Evolutionary conservation across 2,888 invertebrate genomes (phyloP).

Genomic region (Cerastoderma edule): DNA sequence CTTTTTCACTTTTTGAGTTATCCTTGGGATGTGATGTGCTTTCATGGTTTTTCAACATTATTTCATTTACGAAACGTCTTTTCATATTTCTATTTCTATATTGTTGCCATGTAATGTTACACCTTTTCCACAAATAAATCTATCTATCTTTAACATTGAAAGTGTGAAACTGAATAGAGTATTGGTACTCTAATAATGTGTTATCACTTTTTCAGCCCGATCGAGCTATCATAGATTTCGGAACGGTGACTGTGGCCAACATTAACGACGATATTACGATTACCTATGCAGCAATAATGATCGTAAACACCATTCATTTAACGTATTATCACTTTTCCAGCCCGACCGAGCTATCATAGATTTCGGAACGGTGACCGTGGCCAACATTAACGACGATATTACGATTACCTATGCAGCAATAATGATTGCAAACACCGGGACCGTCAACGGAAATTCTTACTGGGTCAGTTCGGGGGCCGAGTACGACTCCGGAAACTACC

Average conservation of each 20-base stretch:
- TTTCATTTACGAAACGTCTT: not conserved
- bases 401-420: constrained; percentile 76
- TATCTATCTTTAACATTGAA: no score
- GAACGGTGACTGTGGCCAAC: constrained; percentile 70
- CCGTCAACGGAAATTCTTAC: constrained; percentile 64
- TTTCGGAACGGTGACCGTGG: constrained; percentile 76
- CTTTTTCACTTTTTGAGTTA: no score
- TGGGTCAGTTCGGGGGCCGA: constrained; percentile 83
- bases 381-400: constrained; percentile 33
- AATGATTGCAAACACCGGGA: constrained; percentile 67
- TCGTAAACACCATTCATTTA: constrained; percentile 64
- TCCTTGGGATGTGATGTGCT: not conserved
- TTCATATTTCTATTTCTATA: not conserved
- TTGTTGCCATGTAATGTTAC: not conserved
- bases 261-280: constrained; percentile 60
- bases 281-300: constrained; percentile 76
- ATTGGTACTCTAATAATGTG: not conserved
- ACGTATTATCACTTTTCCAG: constrained; percentile 56
- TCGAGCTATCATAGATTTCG: constrained; percentile 76
- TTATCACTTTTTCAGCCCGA: constrained; percentile 10
- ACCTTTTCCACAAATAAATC: not conserved
- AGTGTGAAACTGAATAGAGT: not conserved
- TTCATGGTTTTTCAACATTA: not conserved
- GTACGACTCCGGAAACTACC: constrained; percentile 75
- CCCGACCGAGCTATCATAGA: constrained; percentile 78